Evolutionary conservation across 2,113 vertebrate genomes (phyloP).

Genomic region (Cercocebus atys): DNA sequence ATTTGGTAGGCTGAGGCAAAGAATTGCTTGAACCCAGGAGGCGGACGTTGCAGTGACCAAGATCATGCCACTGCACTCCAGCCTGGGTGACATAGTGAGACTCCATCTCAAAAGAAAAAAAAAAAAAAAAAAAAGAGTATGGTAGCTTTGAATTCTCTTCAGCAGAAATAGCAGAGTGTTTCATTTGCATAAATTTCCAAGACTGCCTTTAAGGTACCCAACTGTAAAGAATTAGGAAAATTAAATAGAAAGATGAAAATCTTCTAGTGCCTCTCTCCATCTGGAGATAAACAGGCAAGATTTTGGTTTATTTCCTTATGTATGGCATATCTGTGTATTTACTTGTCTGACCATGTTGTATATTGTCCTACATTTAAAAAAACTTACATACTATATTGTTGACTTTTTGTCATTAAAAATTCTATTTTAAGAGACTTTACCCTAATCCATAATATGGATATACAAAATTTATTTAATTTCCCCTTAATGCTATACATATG

Average conservation of each 20-base stretch:
- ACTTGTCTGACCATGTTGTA: not conserved
- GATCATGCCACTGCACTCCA: too few species aligned
- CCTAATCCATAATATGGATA: not conserved
- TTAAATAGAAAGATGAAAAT: not conserved
- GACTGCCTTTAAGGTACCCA: not conserved
- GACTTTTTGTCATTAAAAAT: not conserved
- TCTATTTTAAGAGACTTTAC: not conserved
- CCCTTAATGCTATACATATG: not conserved
- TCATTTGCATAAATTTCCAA: not conserved
- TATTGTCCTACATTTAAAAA: not conserved
- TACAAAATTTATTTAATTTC: not conserved
- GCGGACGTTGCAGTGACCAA: too few species aligned
- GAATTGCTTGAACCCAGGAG: too few species aligned
- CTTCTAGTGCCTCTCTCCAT: not conserved
- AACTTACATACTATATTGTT: not conserved
- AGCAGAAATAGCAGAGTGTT: not conserved
- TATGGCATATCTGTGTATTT: not conserved
- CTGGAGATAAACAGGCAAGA: not conserved
- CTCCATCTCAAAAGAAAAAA: too few species aligned
- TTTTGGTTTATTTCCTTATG: slow-evolving; percentile 11
- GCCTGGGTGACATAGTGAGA: too few species aligned
- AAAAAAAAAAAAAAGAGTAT: not conserved
- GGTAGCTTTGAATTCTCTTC: not conserved
- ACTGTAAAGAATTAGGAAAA: not conserved
- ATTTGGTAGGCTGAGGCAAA: too few species aligned